phyloP scores from a whole-genome alignment of 1,140 invertebrate species.

The Chionoecetes opilio region DNA sequence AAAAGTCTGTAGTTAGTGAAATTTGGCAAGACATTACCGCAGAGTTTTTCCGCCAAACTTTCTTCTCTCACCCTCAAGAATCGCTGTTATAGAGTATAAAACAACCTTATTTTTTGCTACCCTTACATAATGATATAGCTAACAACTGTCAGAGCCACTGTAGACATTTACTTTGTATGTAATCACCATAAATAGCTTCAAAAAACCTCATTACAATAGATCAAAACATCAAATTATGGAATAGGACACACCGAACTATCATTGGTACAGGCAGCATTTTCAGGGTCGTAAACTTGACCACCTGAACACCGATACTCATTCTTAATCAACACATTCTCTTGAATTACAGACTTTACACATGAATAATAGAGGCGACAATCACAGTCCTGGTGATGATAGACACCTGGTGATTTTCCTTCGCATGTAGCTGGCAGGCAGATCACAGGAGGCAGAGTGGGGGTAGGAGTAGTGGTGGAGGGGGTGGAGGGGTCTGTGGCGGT shows the following conservation, averaged over 20 bases:
- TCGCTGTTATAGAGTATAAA: background rate
- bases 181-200: background rate
- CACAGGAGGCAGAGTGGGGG: background rate
- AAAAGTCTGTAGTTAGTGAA: too few species aligned
- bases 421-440: background rate
- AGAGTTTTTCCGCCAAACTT: too few species aligned
- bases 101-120: too few species aligned
- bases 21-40: too few species aligned
- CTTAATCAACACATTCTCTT: background rate
- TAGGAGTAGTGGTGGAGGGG: background rate
- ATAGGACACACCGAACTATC: background rate
- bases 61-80: too few species aligned
- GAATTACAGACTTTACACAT: background rate
- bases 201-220: background rate
- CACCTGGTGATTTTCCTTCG: background rate
- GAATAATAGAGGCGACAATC: constrained; percentile 34
- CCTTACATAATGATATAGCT: background rate
- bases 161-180: background rate
- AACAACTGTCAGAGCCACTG: background rate
- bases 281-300: background rate
- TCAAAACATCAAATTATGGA: background rate
- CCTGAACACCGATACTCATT: constrained; percentile 40
- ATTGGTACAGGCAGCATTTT: background rate
- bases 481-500: background rate
- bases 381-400: constrained; percentile 46